These are phyloP conservation scores for Colaptes auratus DNA, from an alignment of 2,113 vertebrate genomes.

Conservation along the genomic window DNA sequence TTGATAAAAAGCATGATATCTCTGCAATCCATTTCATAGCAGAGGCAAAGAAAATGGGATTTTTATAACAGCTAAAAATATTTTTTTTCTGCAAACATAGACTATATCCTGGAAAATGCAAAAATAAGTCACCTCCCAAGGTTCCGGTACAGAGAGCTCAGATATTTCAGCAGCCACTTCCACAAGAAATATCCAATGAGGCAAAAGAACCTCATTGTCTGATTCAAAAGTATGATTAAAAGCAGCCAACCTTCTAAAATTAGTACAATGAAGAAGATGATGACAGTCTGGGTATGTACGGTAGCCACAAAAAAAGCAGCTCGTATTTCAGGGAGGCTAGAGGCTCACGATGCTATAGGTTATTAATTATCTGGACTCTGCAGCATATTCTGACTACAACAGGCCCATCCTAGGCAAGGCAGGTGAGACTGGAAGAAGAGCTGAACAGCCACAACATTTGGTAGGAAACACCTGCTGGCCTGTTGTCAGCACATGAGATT, in stretches of 20 bases:
- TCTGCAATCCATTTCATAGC: not conserved
- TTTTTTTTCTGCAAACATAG: not conserved
- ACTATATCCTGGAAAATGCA: not conserved
- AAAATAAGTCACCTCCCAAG: not conserved
- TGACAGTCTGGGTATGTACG: rapidly evolving
- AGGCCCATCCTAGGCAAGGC: not conserved
- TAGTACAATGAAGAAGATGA: not conserved
- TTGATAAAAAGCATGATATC: not conserved
- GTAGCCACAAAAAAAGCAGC: not conserved
- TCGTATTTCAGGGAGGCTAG: not conserved
- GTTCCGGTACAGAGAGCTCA: not conserved
- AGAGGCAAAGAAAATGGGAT: not conserved
- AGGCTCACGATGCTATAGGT: not conserved
- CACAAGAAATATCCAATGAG: not conserved
- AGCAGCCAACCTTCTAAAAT: not conserved
- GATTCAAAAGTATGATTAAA: not conserved
- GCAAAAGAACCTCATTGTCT: not conserved
- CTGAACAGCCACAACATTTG: not conserved
- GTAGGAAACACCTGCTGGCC: constrained; percentile 26
- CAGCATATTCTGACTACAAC: not conserved
- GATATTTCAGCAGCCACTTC: not conserved
- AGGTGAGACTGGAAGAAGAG: not conserved
- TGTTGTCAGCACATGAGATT: not conserved
- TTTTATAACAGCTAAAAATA: not conserved
- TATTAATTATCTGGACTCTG: not conserved